phyloP scores from a whole-genome alignment of 2,888 invertebrate species.

The Elysia crispata region DNA sequence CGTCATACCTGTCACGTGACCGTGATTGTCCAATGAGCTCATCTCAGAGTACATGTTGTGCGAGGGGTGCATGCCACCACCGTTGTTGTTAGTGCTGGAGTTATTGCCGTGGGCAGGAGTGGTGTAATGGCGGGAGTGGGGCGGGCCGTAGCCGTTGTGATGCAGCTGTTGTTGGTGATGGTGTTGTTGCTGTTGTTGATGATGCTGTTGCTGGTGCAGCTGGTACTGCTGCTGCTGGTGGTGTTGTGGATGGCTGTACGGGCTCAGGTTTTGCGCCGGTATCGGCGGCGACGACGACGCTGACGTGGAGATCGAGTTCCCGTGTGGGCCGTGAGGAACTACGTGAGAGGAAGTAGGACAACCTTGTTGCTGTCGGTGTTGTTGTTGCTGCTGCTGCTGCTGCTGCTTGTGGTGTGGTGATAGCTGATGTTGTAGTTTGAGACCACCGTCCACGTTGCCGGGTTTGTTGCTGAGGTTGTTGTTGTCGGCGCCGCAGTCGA shows the following conservation, averaged over 20 bases:
- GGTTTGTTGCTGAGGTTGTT: not conserved
- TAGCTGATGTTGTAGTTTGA: not conserved
- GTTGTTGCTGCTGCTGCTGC: conserved; percentile 42
- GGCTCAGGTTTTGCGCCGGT: not conserved
- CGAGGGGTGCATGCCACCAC: conserved; percentile 52
- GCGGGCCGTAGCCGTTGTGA: conserved; percentile 44
- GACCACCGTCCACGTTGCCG: not conserved
- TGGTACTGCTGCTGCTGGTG: conserved; percentile 34
- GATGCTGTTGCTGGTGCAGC: conserved; percentile 32
- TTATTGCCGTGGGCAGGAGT: conserved; percentile 27
- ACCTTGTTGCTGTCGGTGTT: conserved; percentile 22
- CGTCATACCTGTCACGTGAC: conserved; percentile 58
- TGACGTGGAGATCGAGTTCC: not conserved
- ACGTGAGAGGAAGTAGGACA: not conserved
- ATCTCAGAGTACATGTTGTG: conserved; percentile 63
- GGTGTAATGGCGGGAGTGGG: conserved; percentile 52
- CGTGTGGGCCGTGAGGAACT: not conserved
- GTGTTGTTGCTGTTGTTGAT: conserved; percentile 45
- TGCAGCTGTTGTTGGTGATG: conserved; percentile 51
- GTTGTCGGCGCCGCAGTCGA: no score
- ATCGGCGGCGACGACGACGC: no score
- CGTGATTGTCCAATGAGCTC: conserved; percentile 59
- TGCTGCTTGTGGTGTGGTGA: conserved; percentile 5
- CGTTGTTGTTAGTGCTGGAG: conserved; percentile 49
- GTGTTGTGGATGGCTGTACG: not conserved